phyloP scores from a whole-genome alignment of 2,797 vertebrate genomes.

The Hoplostethus mediterraneus region DNA sequence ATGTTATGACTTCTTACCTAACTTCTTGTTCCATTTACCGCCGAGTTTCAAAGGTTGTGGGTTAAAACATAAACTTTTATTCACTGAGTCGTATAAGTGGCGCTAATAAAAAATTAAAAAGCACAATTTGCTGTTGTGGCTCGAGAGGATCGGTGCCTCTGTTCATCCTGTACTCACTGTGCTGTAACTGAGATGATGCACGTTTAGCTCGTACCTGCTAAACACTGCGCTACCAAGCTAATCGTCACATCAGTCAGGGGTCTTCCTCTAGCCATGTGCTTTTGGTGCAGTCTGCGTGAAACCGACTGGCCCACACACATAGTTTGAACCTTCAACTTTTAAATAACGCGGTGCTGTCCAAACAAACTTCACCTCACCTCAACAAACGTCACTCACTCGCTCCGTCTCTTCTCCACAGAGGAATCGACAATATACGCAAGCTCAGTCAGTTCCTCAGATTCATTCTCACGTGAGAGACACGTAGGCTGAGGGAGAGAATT shows the following conservation, averaged over 20 bases:
- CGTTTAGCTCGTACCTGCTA: neutral
- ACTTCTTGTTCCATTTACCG: constrained; percentile 44
- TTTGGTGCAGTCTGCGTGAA: neutral
- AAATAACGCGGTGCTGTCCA: neutral
- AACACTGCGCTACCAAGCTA: neutral
- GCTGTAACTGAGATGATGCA: neutral
- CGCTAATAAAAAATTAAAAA: too few relatives aligned
- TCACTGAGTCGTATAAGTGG: too few relatives aligned
- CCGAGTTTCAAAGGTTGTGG: constrained; percentile 22
- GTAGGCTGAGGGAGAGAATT: too few relatives aligned
- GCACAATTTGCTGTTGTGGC: neutral
- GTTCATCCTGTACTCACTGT: neutral
- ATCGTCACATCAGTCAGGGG: neutral
- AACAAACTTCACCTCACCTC: neutral
- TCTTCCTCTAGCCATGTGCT: neutral
- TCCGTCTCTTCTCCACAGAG: neutral
- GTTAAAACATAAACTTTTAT: too few relatives aligned
- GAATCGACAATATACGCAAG: neutral
- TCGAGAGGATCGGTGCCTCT: neutral
- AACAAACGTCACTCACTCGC: neutral
- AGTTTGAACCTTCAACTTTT: neutral
- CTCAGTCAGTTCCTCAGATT: neutral
- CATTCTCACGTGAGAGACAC: neutral
- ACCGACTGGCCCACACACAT: neutral
- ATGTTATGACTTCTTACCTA: constrained; percentile 24